Percentiles rank a stretch among this genome's conserved stretches.
Evolutionary conservation across 1,140 invertebrate genomes (phyloP).

Genomic region (Cotesia glomerata): DNA sequence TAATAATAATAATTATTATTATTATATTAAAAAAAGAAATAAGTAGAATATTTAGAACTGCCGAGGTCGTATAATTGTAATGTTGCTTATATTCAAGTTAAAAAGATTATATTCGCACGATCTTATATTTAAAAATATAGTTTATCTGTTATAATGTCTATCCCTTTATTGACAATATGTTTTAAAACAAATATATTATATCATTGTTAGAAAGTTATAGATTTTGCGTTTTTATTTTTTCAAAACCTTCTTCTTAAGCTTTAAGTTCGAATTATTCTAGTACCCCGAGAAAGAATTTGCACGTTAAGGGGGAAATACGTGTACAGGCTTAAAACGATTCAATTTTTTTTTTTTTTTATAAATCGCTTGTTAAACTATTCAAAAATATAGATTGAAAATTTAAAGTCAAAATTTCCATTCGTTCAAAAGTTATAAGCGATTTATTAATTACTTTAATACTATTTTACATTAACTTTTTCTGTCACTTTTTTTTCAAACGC

Average conservation of each 20-base stretch:
- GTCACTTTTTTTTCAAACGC: too few relatives aligned
- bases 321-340: too few relatives aligned
- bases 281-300: too few relatives aligned
- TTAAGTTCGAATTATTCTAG: too few relatives aligned
- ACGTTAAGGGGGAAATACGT: too few relatives aligned
- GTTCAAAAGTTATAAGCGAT: too few relatives aligned
- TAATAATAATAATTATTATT: neutral
- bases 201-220: conserved; percentile 56
- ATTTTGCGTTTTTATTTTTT: conserved; percentile 23
- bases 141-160: conserved; percentile 59
- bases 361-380: too few relatives aligned
- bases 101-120: conserved; percentile 29
- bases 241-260: neutral
- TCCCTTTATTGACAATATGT: conserved; percentile 59
- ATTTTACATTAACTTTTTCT: too few relatives aligned
- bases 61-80: conserved; percentile 12
- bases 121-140: conserved; percentile 55
- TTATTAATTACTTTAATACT: too few relatives aligned
- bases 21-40: neutral
- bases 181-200: conserved; percentile 50
- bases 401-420: too few relatives aligned
- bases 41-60: conserved; percentile 2
- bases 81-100: conserved; percentile 22
- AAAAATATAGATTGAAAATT: too few relatives aligned
- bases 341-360: too few relatives aligned